Percentiles rank a stretch among this genome's conserved stretches.
Evolutionary conservation across 2,797 vertebrate species (phyloP).

Genomic region (Xiphorhynchus erythropygius): DNA sequence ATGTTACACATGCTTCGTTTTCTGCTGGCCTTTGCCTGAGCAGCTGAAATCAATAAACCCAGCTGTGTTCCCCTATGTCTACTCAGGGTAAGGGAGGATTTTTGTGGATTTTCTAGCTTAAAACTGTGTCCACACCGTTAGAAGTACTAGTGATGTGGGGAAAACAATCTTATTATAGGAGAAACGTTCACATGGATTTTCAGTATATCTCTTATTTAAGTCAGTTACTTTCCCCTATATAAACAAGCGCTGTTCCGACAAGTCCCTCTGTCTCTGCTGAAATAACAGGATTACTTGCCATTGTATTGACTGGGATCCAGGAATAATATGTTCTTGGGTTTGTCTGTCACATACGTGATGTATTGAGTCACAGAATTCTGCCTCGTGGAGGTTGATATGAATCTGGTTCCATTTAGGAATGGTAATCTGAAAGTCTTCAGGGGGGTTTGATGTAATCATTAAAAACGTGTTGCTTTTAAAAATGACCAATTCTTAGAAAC

Average conservation of each 20-base stretch:
- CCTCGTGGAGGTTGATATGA: background rate
- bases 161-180: background rate
- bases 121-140: background rate
- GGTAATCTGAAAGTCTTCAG: background rate
- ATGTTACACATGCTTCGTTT: background rate
- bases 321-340: background rate
- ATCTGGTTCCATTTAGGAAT: background rate
- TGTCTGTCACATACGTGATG: background rate
- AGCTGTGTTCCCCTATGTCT: background rate
- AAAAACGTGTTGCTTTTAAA: background rate
- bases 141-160: background rate
- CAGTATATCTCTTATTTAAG: background rate
- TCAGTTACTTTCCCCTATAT: background rate
- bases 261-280: background rate
- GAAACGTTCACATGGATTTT: background rate
- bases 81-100: background rate
- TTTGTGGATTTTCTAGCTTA: background rate
- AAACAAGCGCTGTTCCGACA: background rate
- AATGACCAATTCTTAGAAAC: background rate
- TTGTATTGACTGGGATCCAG: conserved; percentile 31
- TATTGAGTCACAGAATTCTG: background rate
- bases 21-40: background rate
- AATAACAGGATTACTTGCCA: background rate
- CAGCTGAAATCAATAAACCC: background rate
- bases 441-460: background rate